These are phyloP conservation scores for Spisula solida DNA, from an alignment of 2,888 invertebrate species.

Conservation along the genomic window DNA sequence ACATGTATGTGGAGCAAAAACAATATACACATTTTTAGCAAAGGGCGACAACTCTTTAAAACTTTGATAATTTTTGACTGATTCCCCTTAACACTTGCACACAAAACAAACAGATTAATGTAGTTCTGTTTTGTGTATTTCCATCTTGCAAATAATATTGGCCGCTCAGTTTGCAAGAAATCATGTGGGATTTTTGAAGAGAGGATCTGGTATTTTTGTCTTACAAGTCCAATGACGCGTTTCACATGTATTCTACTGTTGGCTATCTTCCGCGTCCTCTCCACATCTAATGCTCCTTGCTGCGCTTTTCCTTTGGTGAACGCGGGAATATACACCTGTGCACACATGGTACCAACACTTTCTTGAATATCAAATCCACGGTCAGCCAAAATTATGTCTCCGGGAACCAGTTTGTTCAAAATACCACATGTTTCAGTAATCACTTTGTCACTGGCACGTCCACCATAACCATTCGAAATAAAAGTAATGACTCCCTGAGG, in stretches of 20 bases:
- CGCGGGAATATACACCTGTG: constrained; percentile 54
- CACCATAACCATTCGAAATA: constrained; percentile 53
- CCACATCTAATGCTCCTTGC: constrained; percentile 44
- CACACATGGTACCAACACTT: constrained; percentile 49
- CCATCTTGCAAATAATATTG: no score
- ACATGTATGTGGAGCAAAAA: no score
- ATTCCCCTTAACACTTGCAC: no score
- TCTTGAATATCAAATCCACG: constrained; percentile 50
- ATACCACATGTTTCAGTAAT: constrained; percentile 58
- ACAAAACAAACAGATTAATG: no score
- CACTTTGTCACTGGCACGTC: constrained; percentile 58
- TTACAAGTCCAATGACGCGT: constrained; percentile 47
- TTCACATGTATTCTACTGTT: constrained; percentile 53
- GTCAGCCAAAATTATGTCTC: constrained; percentile 55
- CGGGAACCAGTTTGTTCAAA: constrained; percentile 56
- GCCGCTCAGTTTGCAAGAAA: constrained; percentile 40
- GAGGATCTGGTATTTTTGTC: constrained; percentile 66
- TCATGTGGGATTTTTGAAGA: constrained; percentile 57
- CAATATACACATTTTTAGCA: no score
- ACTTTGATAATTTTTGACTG: no score
- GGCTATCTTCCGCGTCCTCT: constrained; percentile 45
- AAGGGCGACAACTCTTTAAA: no score
- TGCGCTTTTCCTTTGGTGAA: constrained; percentile 57
- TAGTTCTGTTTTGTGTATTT: no score
- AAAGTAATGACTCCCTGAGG: constrained; percentile 41